Evolutionary conservation across 2,797 vertebrate genomes (phyloP), one percentile per base, ranked within the genome.

Genomic region (Chloroceryle inda): DNA sequence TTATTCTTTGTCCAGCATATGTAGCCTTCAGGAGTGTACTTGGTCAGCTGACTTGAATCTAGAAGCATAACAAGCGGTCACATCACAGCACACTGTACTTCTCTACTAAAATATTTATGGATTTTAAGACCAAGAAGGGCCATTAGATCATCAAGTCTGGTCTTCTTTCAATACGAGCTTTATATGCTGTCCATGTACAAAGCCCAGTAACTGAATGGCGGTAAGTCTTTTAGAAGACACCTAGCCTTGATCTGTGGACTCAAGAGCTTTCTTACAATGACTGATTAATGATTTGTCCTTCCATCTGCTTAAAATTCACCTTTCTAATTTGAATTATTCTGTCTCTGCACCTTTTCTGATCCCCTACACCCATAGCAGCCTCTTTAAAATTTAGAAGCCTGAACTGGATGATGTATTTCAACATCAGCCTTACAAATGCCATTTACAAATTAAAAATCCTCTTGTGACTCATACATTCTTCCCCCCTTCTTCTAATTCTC

Each of bases 391-490:
- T 20, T 74, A 11, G 17, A 72, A 56, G 29, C 47, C 80, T 76
- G 59, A 88, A 75, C 1, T 69, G 63, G 47, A 49, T 87, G 24
- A 72, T 68, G 10, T 47, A 73, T 92, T 94, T 91, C 52, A 91
- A 64, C 22, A 69, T 21, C 29, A 63, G 16, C 50, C 37, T 76
- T 66, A 67, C 4, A 93, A 88, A 63, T 85, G 38, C 55, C 52
- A 74, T 87, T 90, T 95, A 79, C 38, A 90, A 88, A 78, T 89
- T 72, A 82, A 89, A 91, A 91, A 81, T 72, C 7, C n/a, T 26
- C 38, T 59, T 79, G 37, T 89, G 85, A 96, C 69, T 95, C 83
- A 77, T 42, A 76, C 33, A 59, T 81, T 81, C 63, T 88, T 83
- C 45, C 9, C 8, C 9, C 13, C 5, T 76, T 38, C 35, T 77